Percentiles rank a stretch among this genome's conserved stretches.
Conservation (phyloP, 2,113 vertebrate species). For the Clarias magur region DNA sequence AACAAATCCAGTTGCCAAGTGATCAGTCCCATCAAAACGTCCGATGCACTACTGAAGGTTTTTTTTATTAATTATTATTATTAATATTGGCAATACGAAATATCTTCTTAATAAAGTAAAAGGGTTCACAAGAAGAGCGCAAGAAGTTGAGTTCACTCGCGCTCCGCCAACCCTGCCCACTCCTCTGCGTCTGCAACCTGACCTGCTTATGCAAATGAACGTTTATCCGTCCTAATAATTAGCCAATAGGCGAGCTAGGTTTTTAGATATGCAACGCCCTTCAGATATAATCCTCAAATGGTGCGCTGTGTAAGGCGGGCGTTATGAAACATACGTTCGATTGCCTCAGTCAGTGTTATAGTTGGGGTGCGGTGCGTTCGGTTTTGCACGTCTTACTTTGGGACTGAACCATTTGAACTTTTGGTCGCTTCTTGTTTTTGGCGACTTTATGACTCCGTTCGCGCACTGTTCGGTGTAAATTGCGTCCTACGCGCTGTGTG, state of each 20-base stretch:
- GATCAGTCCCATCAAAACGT: not conserved
- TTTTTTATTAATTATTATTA: conserved; percentile 6
- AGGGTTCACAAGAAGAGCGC: conserved; percentile 59
- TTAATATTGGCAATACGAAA: conserved; percentile 29
- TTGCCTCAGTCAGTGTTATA: conserved; percentile 63
- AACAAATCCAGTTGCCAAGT: not conserved
- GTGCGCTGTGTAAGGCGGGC: not conserved
- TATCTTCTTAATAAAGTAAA: conserved; percentile 61
- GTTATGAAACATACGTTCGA: conserved; percentile 41
- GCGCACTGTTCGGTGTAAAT: not conserved
- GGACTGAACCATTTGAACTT: conserved; percentile 79
- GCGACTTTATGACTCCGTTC: not conserved
- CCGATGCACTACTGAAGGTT: conserved; percentile 9
- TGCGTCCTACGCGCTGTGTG: not conserved
- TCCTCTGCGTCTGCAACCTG: conserved; percentile 74
- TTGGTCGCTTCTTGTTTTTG: conserved; percentile 46
- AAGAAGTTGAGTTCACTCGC: conserved; percentile 76
- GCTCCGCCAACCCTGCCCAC: conserved; percentile 69
- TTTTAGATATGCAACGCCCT: conserved; percentile 2
- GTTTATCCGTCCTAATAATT: not conserved
- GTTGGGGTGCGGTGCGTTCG: conserved; percentile 88
- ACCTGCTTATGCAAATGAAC: conserved; percentile 73
- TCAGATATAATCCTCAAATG: conserved; percentile 46
- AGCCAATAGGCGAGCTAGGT: conserved; percentile 44
- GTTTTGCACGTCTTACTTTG: conserved; percentile 90